A percentile compares a stretch with the other conserved stretches of the same genome.
Evolutionary conservation across 2,797 vertebrate species (phyloP).

Genomic region (Chiroxiphia lanceolata): DNA sequence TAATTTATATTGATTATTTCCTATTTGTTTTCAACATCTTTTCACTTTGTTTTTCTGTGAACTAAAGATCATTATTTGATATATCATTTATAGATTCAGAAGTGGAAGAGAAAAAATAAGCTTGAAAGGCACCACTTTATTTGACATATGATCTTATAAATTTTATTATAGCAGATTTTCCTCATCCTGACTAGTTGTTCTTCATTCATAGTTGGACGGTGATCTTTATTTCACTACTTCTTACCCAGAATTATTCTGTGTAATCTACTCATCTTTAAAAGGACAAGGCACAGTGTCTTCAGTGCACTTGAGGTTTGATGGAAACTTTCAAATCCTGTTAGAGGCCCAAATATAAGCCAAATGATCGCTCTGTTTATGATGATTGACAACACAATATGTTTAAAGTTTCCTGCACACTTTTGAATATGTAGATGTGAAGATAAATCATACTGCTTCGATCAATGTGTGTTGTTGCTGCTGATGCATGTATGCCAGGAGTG

Average conservation of each 20-base stretch:
- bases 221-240: neutral
- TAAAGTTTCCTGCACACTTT: neutral
- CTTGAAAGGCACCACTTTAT: neutral
- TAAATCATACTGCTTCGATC: neutral
- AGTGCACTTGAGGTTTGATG: neutral
- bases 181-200: neutral
- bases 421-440: neutral
- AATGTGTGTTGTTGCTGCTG: neutral
- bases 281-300: neutral
- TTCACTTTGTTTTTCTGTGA: neutral
- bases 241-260: neutral
- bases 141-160: neutral
- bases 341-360: neutral
- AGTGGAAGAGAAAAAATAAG: neutral
- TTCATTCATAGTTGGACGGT: neutral
- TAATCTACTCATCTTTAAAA: neutral
- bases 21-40: neutral
- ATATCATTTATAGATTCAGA: neutral
- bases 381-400: neutral
- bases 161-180: neutral
- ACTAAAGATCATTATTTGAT: neutral
- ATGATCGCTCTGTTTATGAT: neutral
- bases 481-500: neutral
- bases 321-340: neutral
- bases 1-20: neutral